phyloP scores from a whole-genome alignment of 2,888 invertebrate genomes.

The Biston betularia region DNA sequence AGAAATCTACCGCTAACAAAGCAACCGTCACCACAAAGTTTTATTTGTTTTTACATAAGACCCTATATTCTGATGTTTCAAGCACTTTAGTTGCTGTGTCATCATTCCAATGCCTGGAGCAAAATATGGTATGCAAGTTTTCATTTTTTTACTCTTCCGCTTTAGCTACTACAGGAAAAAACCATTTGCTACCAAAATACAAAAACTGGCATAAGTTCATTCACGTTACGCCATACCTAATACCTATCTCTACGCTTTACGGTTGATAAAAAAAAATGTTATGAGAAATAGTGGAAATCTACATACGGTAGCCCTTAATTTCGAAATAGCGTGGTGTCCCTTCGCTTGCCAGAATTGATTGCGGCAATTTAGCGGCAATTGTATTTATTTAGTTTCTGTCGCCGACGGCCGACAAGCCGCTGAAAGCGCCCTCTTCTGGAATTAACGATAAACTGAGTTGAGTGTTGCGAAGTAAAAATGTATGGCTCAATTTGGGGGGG shows the following conservation, averaged over 20 bases:
- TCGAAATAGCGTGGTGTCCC: conserved; percentile 49
- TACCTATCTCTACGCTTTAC: neutral
- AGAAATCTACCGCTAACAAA: too few relatives aligned
- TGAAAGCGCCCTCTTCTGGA: conserved; percentile 35
- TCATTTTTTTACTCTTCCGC: too few relatives aligned
- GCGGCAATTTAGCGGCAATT: conserved; percentile 44
- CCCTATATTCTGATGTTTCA: too few relatives aligned
- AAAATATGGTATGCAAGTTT: too few relatives aligned
- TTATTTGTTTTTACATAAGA: too few relatives aligned
- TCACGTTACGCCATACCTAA: neutral
- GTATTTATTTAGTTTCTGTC: conserved; percentile 39
- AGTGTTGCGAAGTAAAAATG: conserved; percentile 19
- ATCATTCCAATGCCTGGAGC: too few relatives aligned
- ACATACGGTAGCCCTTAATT: conserved; percentile 42
- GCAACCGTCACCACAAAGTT: too few relatives aligned
- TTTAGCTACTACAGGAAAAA: too few relatives aligned
- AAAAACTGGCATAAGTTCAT: neutral
- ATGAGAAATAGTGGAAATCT: conserved; percentile 28
- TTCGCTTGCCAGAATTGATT: conserved; percentile 45
- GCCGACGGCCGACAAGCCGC: conserved; percentile 33
- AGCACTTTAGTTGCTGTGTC: too few relatives aligned
- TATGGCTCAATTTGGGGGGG: conserved; percentile 10
- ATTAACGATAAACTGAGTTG: conserved; percentile 23
- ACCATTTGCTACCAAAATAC: neutral
- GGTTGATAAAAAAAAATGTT: conserved; percentile 9